Base-by-base conservation (phyloP, 1,140 invertebrate genomes). In the Cotesia glomerata region DNA sequence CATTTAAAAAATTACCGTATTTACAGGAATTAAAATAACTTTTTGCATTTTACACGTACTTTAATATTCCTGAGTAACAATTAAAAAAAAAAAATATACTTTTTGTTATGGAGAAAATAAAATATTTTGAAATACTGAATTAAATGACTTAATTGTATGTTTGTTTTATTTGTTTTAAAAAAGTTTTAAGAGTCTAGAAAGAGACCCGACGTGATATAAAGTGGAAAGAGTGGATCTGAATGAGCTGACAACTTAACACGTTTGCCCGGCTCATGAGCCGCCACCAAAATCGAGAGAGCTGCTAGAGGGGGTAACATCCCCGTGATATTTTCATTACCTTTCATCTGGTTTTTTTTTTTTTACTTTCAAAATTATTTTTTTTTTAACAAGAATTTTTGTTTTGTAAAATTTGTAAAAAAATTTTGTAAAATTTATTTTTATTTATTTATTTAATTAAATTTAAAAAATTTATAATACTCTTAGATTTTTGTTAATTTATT, bases 231-330 rank as follows among this genome's bases (percentile, higher is more conserved):
- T 76, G 79, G 76, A 72, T 82, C 79, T 82, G 82, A 81, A 78
- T 81, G 76, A 75, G 80, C 79, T 76, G 71, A 73, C 70, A 51
- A 78, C 76, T n/a, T n/a, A 78, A 76, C 78, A 76, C 78, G 81
- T 82, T 83, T 80, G 79, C 79, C 76, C 77, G 80, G 79, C 80
- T 82, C 78, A 75, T 83, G 76, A 59, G n/a, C 64, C 74, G 54
- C 56, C 58, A 74, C 54, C 73, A 73, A 74, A 77, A 62, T 62
- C 49, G 58, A 52, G 61, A n/a, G n/a, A 8, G 66, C 35, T 34
- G 56, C 8, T 18, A 8, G 68, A 39, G 74, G 58, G 58, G 56
- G 51, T 36, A 45, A 67, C 8, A 62, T 62, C 36, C n/a, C 3
- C 9, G 49, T 59, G 5, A 56, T 16, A 45, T 58, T 59, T 54